Percentiles rank a stretch among this genome's conserved stretches.
Conservation (phyloP, 2,113 vertebrate genomes). For the Tetraodon nigroviridis region DNA sequence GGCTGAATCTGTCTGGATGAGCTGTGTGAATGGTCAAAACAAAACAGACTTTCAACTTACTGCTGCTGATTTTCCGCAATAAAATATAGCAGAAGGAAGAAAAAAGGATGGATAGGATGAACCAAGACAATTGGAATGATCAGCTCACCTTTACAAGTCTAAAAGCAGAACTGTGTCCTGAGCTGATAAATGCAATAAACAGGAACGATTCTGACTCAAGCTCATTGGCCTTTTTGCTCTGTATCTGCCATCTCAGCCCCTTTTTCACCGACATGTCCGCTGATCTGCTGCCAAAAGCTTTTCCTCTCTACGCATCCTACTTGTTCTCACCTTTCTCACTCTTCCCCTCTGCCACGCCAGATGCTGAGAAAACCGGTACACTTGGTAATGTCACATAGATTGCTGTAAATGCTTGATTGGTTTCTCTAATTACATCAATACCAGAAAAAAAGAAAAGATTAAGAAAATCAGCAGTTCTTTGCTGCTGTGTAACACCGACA, state of each 20-base stretch:
- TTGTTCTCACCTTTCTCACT: slow-evolving; percentile 35
- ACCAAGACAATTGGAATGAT: no score
- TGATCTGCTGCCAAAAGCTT: slow-evolving; percentile 42
- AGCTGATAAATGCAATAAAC: neutral
- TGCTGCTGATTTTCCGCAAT: no score
- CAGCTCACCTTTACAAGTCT: no score
- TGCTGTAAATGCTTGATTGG: neutral
- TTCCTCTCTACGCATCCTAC: slow-evolving; percentile 17
- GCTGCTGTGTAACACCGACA: neutral
- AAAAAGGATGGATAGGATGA: no score
- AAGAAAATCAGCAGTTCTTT: neutral
- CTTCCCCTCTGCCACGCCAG: slow-evolving; percentile 15
- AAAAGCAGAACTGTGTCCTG: no score
- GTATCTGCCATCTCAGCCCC: slow-evolving; percentile 8
- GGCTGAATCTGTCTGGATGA: no score
- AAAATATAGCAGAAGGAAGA: no score
- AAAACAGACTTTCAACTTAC: no score
- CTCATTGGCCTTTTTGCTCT: slow-evolving; percentile 2
- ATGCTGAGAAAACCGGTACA: slow-evolving; percentile 3
- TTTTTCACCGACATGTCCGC: slow-evolving; percentile 33
- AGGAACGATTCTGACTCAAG: slow-evolving; percentile 3
- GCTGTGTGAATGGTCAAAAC: no score
- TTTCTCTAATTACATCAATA: neutral
- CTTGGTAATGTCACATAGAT: neutral
- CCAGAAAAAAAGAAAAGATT: neutral